These are phyloP conservation scores for Egretta garzetta DNA, from an alignment of 2,113 vertebrate genomes.

Conservation along the genomic window DNA sequence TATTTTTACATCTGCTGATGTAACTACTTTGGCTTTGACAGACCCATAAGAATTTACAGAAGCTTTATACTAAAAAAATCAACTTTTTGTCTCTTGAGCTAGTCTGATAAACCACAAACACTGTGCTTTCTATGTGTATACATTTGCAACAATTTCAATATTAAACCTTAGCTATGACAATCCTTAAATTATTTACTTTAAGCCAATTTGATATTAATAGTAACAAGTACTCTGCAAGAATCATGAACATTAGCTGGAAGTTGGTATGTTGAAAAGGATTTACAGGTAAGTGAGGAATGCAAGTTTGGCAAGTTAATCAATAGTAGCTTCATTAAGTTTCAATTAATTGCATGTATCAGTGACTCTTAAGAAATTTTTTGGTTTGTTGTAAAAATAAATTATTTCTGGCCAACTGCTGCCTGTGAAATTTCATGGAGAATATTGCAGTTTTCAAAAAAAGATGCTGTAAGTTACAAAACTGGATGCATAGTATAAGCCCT, in stretches of 20 bases:
- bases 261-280: neutral
- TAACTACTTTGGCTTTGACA: neutral
- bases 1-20: neutral
- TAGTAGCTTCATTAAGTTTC: neutral
- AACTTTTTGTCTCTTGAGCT: neutral
- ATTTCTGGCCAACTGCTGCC: neutral
- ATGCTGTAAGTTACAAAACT: neutral
- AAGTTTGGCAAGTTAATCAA: neutral
- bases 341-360: neutral
- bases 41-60: neutral
- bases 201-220: neutral
- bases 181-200: neutral
- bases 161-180: neutral
- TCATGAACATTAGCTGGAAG: neutral
- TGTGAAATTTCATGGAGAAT: neutral
- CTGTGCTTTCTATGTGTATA: neutral
- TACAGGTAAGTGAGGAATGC: neutral
- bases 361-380: neutral
- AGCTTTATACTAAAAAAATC: neutral
- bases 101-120: neutral
- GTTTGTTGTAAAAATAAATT: neutral
- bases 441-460: neutral
- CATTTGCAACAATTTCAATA: neutral
- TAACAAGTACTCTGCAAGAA: neutral
- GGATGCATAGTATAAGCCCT: neutral